Base-by-base conservation (phyloP, 2,797 vertebrate species). In the Mus caroli region DNA sequence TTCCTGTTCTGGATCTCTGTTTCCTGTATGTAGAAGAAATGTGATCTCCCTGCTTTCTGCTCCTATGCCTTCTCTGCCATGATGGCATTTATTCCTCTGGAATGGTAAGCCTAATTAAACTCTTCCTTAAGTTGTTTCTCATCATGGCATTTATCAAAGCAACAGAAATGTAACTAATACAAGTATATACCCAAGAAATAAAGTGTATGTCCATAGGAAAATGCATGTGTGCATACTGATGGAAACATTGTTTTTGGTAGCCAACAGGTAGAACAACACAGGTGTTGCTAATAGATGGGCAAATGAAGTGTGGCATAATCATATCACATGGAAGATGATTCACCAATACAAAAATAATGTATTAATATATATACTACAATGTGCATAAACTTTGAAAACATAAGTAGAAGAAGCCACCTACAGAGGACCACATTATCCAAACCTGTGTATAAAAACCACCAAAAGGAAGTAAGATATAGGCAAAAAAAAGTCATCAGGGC, bases 311-410 rank as follows among this genome's bases (percentile, higher is more conserved):
- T 24, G 46, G 5, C 22, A 50, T 54, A 79, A 67, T 4, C 11
- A 6, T 79, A 71, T 4, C 73, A 76, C 20, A 50, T 52, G 54
- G 46, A 83, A 69, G 50, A 56, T 82, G 77, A 64, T 64, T 95
- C 62, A 94, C 26, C 43, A 90, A 50, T 94, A 86, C 84, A 85
- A 89, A 73, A 95, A 76, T 2, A 40, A 95, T 54, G 46, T 56
- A 56, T 50, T n/a, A 17, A 56, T 26, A 64, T 6, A 67, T 46
- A 22, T 9, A 24, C 28, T 46, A 69, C 20, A 37, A 80, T 52
- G 40, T 71, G n/a, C 19, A 92, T 12, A 50, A 85, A 85, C 14
- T 54, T 94, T 91, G 43, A 90, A 76, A 84, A 54, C 13, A 64
- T 50, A 46, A 77, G 26, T 84, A 12, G 73, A 85, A 79, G 56